These are phyloP conservation scores for Chaenodraco wilsoni DNA, from an alignment of 2,797 vertebrate species.

Conservation along the genomic window DNA sequence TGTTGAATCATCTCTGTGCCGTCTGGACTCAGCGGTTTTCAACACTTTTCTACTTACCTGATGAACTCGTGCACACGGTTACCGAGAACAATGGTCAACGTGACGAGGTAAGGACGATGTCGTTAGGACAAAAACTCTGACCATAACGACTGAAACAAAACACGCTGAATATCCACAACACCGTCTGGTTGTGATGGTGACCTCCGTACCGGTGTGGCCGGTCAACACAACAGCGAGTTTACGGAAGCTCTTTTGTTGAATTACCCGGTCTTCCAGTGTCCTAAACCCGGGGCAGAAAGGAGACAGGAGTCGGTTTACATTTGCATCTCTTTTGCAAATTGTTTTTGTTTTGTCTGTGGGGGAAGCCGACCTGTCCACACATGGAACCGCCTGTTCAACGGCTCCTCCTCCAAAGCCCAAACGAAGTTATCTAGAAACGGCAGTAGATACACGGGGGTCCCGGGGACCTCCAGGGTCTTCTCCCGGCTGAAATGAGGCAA, in stretches of 20 bases:
- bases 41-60: slow-evolving; percentile 14
- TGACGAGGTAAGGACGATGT: slow-evolving; percentile 65
- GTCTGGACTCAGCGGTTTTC: slow-evolving; percentile 15
- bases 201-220: slow-evolving; percentile 59
- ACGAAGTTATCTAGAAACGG: background rate
- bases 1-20: slow-evolving; percentile 45
- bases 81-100: slow-evolving; percentile 47
- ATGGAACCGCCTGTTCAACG: background rate
- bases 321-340: slow-evolving; percentile 66
- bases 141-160: background rate
- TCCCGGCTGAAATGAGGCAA: background rate
- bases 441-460: background rate
- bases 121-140: background rate
- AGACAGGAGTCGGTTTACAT: slow-evolving; percentile 35
- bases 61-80: slow-evolving; percentile 38
- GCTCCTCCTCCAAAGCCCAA: background rate
- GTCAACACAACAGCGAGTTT: slow-evolving; percentile 22
- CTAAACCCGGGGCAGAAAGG: background rate
- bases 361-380: slow-evolving; percentile 19
- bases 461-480: background rate
- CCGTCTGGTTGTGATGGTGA: slow-evolving; percentile 45
- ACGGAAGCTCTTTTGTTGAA: background rate
- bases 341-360: slow-evolving; percentile 20
- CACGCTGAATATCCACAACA: background rate
- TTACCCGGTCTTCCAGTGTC: background rate